Conservation (phyloP, 2,113 vertebrate genomes). For the Mesoclemmys tuberculata region DNA sequence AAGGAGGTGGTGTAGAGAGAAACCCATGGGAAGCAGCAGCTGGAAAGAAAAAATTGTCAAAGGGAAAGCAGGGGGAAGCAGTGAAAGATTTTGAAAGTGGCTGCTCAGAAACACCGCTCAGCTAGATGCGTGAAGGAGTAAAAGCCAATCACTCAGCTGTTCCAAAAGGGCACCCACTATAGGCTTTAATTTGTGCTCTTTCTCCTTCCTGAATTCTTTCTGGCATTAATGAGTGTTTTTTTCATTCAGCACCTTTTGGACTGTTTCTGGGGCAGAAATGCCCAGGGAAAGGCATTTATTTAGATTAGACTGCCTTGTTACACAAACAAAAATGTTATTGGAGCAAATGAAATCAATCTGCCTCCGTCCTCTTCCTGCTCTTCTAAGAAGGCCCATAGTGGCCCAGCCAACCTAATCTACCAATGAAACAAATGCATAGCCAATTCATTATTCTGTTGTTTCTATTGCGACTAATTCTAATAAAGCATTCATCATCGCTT, state of each 20-base stretch:
- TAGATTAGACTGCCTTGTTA: not conserved
- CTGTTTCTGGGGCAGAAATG: not conserved
- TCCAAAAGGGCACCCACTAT: not conserved
- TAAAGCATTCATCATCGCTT: accelerated
- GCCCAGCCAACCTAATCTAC: not conserved
- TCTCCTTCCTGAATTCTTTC: accelerated
- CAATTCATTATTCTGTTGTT: not conserved
- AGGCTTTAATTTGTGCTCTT: not conserved
- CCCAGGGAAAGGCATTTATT: not conserved
- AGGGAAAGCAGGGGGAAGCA: not conserved
- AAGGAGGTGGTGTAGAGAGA: not conserved
- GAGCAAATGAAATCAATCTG: not conserved
- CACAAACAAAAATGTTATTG: not conserved
- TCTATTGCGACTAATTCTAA: not conserved
- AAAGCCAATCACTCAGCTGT: accelerated
- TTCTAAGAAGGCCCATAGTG: not conserved
- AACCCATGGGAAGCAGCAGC: not conserved
- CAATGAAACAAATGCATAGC: not conserved
- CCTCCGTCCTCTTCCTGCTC: not conserved
- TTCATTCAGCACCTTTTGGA: not conserved
- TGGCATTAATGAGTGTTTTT: not conserved
- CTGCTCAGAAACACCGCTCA: not conserved
- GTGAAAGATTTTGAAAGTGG: not conserved
- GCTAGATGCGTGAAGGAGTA: accelerated
- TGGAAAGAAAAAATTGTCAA: no score